Evolutionary conservation across 2,888 invertebrate species (phyloP).

Genomic region (Papilio elwesi): DNA sequence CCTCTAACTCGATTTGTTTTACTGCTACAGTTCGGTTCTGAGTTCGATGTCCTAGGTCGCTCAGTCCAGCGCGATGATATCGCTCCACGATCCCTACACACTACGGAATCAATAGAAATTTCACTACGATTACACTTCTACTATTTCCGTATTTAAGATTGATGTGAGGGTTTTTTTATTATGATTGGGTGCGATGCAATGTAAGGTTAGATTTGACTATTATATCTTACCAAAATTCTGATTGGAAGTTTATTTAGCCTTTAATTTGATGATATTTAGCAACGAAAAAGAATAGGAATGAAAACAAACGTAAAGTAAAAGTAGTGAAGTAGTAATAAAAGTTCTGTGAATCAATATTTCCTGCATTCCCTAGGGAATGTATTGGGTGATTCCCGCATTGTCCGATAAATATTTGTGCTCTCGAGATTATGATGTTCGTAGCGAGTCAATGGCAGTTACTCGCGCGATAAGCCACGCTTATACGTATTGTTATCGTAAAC

Average conservation of each 20-base stretch:
- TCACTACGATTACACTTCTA: background rate
- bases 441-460: slow-evolving; percentile 3
- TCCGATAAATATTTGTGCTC: slow-evolving; percentile 31
- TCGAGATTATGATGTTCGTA: slow-evolving; percentile 32
- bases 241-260: no score
- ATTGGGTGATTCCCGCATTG: slow-evolving; percentile 6
- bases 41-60: slow-evolving; percentile 13
- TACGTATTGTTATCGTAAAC: slow-evolving; percentile 23
- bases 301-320: background rate
- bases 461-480: slow-evolving; percentile 15
- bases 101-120: slow-evolving; percentile 3
- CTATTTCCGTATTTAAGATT: background rate
- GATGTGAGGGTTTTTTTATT: no score
- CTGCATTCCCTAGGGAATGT: slow-evolving; percentile 33
- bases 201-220: no score
- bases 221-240: no score
- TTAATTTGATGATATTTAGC: background rate
- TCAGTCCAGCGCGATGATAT: background rate
- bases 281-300: background rate
- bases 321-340: background rate
- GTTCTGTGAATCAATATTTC: slow-evolving; percentile 24
- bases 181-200: no score
- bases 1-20: slow-evolving; percentile 17
- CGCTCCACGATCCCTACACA: background rate
- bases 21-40: background rate